phyloP scores from a whole-genome alignment of 2,113 vertebrate species.

The Alexandromys fortis region DNA sequence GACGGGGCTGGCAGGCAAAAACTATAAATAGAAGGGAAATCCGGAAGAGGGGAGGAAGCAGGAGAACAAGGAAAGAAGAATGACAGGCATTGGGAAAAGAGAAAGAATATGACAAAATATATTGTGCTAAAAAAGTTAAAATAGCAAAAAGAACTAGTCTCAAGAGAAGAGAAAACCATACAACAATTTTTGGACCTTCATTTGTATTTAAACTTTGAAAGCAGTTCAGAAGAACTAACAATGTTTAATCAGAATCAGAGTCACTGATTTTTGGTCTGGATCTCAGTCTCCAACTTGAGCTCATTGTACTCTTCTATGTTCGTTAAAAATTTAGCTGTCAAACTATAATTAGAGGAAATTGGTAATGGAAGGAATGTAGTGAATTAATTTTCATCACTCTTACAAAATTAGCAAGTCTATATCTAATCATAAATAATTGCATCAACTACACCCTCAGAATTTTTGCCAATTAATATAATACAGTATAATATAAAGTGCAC shows the following conservation, averaged over 20 bases:
- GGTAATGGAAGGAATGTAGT: not conserved
- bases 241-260: not conserved
- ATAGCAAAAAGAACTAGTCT: not conserved
- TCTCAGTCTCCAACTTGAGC: not conserved
- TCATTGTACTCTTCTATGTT: constrained; percentile 10
- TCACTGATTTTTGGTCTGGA: not conserved
- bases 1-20: too few species aligned
- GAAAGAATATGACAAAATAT: not conserved
- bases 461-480: constrained; percentile 36
- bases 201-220: constrained; percentile 41
- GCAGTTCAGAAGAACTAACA: not conserved
- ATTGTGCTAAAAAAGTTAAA: not conserved
- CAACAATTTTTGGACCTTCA: not conserved
- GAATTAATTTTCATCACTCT: constrained; percentile 38
- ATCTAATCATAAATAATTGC: constrained; percentile 4
- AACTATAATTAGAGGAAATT: not conserved
- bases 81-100: not conserved
- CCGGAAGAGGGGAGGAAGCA: too few species aligned
- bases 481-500: not conserved
- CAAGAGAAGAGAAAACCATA: not conserved
- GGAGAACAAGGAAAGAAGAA: too few species aligned
- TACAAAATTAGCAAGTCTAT: not conserved
- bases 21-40: too few species aligned
- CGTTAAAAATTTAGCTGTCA: not conserved
- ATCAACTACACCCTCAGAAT: not conserved